These are phyloP conservation scores for Caenorhabditis sp. DNA, from an alignment of 2,888 invertebrate genomes.

Conservation along the genomic window DNA sequence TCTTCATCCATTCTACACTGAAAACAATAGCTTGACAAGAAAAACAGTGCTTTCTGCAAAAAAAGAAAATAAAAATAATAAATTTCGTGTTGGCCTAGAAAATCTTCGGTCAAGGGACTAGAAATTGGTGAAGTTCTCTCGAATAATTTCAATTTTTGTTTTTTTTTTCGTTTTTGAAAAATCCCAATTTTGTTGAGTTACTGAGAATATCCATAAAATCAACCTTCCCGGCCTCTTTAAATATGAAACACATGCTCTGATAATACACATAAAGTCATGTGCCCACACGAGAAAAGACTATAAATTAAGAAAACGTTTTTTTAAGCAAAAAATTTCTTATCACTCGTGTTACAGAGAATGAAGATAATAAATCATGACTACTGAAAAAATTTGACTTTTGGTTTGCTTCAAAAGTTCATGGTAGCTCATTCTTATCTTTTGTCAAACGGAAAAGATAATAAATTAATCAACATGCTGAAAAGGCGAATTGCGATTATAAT, in stretches of 20 bases:
- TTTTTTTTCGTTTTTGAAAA: too few relatives aligned
- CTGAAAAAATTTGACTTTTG: background rate
- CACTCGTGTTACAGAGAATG: background rate
- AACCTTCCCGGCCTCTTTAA: too few relatives aligned
- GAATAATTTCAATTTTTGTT: too few relatives aligned
- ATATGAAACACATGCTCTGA: too few relatives aligned
- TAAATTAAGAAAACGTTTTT: background rate
- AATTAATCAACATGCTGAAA: too few relatives aligned
- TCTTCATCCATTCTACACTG: conserved; percentile 66
- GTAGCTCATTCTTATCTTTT: too few relatives aligned
- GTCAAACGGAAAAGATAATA: too few relatives aligned
- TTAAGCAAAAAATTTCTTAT: background rate
- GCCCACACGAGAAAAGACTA: too few relatives aligned
- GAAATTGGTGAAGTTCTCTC: background rate
- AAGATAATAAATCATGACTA: background rate
- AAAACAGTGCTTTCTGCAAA: background rate
- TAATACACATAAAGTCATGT: too few relatives aligned
- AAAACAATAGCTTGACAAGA: background rate
- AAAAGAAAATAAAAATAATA: conserved; percentile 1
- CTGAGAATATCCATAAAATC: too few relatives aligned
- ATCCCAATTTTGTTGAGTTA: too few relatives aligned
- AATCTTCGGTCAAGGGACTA: conserved; percentile 9
- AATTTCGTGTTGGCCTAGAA: background rate
- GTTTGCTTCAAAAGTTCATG: too few relatives aligned
- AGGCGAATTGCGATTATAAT: conserved; percentile 15